Conservation (phyloP, 2,113 vertebrate species). For the Rostratula benghalensis region DNA sequence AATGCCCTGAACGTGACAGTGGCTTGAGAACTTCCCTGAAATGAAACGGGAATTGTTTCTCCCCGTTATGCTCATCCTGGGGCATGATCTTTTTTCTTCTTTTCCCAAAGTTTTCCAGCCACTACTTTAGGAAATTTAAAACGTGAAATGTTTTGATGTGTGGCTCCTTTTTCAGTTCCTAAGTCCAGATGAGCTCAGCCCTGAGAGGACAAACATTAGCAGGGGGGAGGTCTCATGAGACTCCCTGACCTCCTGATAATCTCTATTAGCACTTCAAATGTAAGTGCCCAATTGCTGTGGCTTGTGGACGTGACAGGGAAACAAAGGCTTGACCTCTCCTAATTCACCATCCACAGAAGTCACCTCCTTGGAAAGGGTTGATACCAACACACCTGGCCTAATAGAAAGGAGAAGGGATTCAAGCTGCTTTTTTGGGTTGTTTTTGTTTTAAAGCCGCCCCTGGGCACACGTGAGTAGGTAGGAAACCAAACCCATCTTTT, state of each 20-base stretch:
- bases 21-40: background rate
- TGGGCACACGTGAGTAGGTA: background rate
- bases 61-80: background rate
- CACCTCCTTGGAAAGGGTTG: background rate
- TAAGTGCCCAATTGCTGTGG: background rate
- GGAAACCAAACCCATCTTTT: background rate
- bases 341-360: conserved; percentile 29
- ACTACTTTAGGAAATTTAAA: background rate
- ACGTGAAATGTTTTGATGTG: background rate
- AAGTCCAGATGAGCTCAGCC: background rate
- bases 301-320: background rate
- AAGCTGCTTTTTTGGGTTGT: background rate
- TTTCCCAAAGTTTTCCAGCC: background rate
- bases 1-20: background rate
- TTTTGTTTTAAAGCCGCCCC: background rate
- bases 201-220: background rate
- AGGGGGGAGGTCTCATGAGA: background rate
- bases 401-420: background rate
- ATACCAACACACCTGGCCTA: conserved; percentile 23
- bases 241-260: conserved; percentile 52
- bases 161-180: background rate
- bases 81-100: background rate
- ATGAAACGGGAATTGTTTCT: background rate
- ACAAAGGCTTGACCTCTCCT: conserved; percentile 41
- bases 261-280: conserved; percentile 64